Percentiles rank a stretch among this genome's conserved stretches.
phyloP scores from a whole-genome alignment of 2,113 vertebrate genomes.

The Ariopsis seemanni region DNA sequence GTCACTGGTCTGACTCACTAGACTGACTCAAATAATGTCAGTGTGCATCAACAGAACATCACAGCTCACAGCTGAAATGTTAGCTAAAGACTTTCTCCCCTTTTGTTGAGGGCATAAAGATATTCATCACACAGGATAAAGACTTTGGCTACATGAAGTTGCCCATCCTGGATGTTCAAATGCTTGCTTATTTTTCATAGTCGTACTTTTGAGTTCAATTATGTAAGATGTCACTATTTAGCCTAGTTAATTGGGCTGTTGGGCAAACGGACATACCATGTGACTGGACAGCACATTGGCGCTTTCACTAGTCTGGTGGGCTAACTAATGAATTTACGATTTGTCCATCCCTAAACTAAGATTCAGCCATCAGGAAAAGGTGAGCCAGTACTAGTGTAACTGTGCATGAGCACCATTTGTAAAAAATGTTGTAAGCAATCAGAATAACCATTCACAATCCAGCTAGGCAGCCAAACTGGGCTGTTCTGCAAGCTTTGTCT shows the following conservation, averaged over 20 bases:
- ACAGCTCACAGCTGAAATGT: neutral
- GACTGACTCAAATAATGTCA: neutral
- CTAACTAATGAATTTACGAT: neutral
- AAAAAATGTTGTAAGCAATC: neutral
- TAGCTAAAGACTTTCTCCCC: neutral
- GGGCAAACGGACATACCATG: neutral
- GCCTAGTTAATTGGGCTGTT: neutral
- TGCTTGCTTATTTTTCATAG: neutral
- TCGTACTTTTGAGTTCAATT: neutral
- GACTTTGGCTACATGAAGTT: neutral
- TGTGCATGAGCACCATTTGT: neutral
- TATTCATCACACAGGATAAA: neutral
- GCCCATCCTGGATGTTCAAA: neutral
- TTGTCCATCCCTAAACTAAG: neutral
- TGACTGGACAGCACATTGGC: neutral
- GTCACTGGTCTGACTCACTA: neutral
- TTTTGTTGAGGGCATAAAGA: neutral
- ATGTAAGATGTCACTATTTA: neutral
- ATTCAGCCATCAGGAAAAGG: neutral
- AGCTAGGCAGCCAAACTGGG: conserved; percentile 9
- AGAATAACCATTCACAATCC: conserved; percentile 9
- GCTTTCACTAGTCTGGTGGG: neutral
- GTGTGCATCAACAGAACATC: neutral
- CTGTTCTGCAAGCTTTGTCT: conserved; percentile 26
- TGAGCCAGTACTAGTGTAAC: neutral